phyloP scores from a whole-genome alignment of 1,140 invertebrate species.

The Caenorhabditis brenneri region DNA sequence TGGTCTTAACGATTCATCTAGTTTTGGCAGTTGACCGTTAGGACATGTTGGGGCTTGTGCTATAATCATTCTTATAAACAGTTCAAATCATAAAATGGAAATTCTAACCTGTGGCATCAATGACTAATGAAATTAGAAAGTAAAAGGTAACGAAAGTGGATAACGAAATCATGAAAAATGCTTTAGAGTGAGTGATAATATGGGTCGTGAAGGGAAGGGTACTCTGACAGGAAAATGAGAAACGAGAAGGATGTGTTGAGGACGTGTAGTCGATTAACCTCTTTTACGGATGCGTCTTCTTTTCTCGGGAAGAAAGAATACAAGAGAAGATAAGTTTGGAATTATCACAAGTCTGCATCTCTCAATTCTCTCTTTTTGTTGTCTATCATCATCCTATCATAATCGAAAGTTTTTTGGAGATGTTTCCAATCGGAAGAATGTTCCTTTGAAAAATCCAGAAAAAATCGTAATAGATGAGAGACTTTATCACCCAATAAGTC shows the following conservation, averaged over 20 bases:
- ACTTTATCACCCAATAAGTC: too few relatives aligned
- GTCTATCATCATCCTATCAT: not conserved
- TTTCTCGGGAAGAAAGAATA: slow-evolving; percentile 8
- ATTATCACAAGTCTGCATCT: slow-evolving; percentile 39
- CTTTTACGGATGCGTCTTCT: slow-evolving; percentile 24
- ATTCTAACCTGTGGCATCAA: not conserved
- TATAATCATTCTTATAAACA: not conserved
- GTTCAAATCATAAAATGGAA: not conserved
- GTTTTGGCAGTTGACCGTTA: slow-evolving; percentile 47
- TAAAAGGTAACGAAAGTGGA: slow-evolving; percentile 23
- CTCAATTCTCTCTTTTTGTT: not conserved
- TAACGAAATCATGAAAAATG: slow-evolving; percentile 20
- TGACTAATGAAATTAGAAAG: slow-evolving; percentile 28
- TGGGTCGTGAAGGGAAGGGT: not conserved
- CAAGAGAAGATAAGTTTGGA: slow-evolving; percentile 29
- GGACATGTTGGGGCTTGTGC: slow-evolving; percentile 41
- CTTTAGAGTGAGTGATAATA: slow-evolving; percentile 8
- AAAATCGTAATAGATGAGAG: not conserved
- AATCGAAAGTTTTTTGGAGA: slow-evolving; percentile 28
- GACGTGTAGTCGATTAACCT: slow-evolving; percentile 43
- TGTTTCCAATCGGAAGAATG: not conserved
- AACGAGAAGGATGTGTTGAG: slow-evolving; percentile 20
- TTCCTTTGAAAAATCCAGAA: not conserved
- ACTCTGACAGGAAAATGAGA: slow-evolving; percentile 27
- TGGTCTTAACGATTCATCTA: slow-evolving; percentile 21